These are phyloP conservation scores for Psylliodes chrysocephalus DNA, from an alignment of 2,888 invertebrate genomes.

Conservation along the genomic window DNA sequence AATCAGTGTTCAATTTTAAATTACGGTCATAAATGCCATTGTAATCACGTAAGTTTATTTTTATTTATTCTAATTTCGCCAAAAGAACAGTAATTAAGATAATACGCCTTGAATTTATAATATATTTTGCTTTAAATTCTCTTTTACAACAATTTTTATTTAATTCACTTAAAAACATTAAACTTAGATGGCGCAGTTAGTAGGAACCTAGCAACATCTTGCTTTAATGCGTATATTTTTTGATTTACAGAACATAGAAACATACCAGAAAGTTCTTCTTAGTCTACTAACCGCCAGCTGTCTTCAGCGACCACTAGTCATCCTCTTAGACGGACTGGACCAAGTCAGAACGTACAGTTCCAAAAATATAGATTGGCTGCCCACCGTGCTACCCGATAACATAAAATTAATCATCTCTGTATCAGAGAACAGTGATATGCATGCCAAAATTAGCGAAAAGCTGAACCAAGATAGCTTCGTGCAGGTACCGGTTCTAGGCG, in stretches of 20 bases:
- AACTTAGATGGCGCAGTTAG: too few species aligned
- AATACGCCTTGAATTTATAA: too few species aligned
- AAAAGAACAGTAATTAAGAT: too few species aligned
- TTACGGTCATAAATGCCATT: conserved; percentile 73
- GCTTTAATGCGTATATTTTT: too few species aligned
- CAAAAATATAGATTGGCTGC: conserved; percentile 79
- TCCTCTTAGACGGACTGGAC: conserved; percentile 83
- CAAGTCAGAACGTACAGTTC: conserved; percentile 70
- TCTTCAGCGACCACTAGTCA: conserved; percentile 71
- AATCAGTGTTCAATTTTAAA: conserved; percentile 79
- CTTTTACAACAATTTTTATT: too few species aligned
- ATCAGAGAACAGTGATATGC: conserved; percentile 66
- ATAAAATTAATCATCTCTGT: conserved; percentile 82
- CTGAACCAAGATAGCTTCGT: conserved; percentile 58
- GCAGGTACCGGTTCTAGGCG: conserved; percentile 66
- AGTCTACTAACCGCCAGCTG: conserved; percentile 68
- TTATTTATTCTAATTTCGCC: too few species aligned
- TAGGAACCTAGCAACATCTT: too few species aligned
- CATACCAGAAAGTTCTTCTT: conserved; percentile 73
- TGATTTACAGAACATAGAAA: conserved; percentile 82
- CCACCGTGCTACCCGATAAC: conserved; percentile 76
- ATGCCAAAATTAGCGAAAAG: conserved; percentile 59
- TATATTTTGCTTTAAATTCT: too few species aligned
- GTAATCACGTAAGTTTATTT: conserved; percentile 68
- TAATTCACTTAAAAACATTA: too few species aligned